Base-by-base conservation (phyloP, 1,140 invertebrate species). In the Archegozetes longisetosus region DNA sequence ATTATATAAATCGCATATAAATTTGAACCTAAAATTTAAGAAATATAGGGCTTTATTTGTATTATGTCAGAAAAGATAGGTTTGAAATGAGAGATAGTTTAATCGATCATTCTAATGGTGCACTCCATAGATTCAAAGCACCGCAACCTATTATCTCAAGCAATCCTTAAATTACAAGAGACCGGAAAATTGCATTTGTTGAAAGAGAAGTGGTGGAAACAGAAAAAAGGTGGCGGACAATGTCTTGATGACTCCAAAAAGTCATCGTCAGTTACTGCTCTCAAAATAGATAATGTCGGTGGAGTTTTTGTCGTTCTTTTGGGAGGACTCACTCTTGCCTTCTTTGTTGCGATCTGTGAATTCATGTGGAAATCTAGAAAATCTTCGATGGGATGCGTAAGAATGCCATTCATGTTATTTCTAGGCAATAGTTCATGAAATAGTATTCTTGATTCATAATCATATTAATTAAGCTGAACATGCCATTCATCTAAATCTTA, bases 221-320 rank as follows among this genome's bases (percentile, higher is more conserved):
- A 70, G 60, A 67, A 69, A 53, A 64, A 64, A 23, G 66, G 66
- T 24, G 61, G 63, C 22, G 66, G 66, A 4, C 55, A 62, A 26
- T 66, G 65, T 51, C 24, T 40, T 13, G 58, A 61, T 4, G 58
- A 64, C 52, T 53, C 61, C 12, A 67, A 67, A 52, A 58, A 64
- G 48, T 53, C 57, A 20, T 51, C 84, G 24, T 48, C 23, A n/a
- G 67, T 66, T 13, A 62, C 60, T 22, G 66, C 68, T 54, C 61
- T 70, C 12, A 64, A 64, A n/a, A 52, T 70, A 4, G 66, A 51
- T 12, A 68, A 69, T 52, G 73, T 78, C 22, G 76, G 75, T 23
- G 77, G 77, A 26, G 74, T 78, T 2, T 78, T 78, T 64, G 73
- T 78, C n/a, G 72, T 78, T 22, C 68, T 78, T 4, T 66, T 77